These are phyloP conservation scores for Pseudopleuronectes americanus DNA, from an alignment of 2,797 vertebrate genomes.

Conservation along the genomic window DNA sequence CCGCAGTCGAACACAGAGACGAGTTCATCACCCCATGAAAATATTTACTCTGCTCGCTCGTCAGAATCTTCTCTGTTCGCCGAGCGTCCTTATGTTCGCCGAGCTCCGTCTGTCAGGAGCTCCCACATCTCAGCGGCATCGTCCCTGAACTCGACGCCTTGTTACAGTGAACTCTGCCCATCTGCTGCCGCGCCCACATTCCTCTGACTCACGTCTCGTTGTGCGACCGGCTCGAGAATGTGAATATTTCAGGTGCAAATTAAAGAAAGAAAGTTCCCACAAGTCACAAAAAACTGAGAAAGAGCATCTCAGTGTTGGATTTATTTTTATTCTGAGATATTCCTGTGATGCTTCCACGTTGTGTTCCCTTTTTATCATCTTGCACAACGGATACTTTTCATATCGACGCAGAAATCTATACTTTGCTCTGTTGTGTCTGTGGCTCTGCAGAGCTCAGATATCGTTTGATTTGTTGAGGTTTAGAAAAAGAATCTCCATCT, in stretches of 20 bases:
- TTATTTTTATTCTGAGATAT: too few species aligned
- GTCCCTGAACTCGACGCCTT: slow-evolving; percentile 30
- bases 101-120: slow-evolving; percentile 10
- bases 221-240: background rate
- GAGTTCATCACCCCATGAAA: slow-evolving; percentile 15
- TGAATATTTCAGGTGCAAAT: background rate
- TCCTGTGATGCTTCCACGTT: too few species aligned
- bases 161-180: slow-evolving; percentile 31
- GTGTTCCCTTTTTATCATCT: too few species aligned
- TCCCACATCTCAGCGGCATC: slow-evolving; percentile 13
- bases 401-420: slow-evolving; percentile 19
- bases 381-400: too few species aligned
- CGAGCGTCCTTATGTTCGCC: background rate
- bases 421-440: slow-evolving; percentile 8
- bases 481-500: background rate
- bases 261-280: too few species aligned
- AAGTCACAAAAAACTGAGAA: too few species aligned
- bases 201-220: slow-evolving; percentile 1
- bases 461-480: too few species aligned
- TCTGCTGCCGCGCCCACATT: slow-evolving; percentile 23
- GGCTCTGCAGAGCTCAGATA: slow-evolving; percentile 9
- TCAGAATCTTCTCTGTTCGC: background rate
- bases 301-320: too few species aligned
- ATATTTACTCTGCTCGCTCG: background rate
- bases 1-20: slow-evolving; percentile 4